A percentile compares a stretch with the other conserved stretches of the same genome.
phyloP scores from a whole-genome alignment of 2,797 vertebrate genomes.

The Acestrorhynchus altus region DNA sequence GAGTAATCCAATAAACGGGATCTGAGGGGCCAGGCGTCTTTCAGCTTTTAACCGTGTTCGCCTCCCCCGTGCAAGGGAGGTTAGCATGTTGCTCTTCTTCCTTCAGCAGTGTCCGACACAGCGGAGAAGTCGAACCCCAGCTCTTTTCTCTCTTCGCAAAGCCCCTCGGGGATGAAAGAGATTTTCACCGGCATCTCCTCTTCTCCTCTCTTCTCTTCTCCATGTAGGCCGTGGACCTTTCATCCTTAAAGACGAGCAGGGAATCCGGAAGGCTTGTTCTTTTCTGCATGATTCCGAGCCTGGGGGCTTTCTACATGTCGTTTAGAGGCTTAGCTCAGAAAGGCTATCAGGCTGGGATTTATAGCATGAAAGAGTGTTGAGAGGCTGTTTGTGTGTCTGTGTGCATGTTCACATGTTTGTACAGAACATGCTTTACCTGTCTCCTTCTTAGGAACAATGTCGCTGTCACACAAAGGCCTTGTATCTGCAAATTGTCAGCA shows the following conservation, averaged over 20 bases:
- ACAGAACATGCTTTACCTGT: not conserved
- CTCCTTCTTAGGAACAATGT: not conserved
- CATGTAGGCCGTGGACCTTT: conserved; percentile 50
- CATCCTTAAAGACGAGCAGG: conserved; percentile 54
- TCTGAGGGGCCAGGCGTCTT: conserved; percentile 54
- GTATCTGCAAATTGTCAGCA: no score
- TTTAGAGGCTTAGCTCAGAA: conserved; percentile 24
- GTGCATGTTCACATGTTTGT: not conserved
- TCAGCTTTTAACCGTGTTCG: conserved; percentile 56
- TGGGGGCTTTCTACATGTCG: conserved; percentile 37
- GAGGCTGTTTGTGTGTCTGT: not conserved
- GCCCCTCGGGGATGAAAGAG: conserved; percentile 53
- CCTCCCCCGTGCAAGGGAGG: conserved; percentile 28
- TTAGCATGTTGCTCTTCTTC: conserved; percentile 29
- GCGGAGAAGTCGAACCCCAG: conserved; percentile 44
- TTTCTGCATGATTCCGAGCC: conserved; percentile 28
- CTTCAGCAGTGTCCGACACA: conserved; percentile 9
- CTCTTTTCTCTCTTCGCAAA: conserved; percentile 24
- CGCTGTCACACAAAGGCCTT: no score
- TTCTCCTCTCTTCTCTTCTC: conserved; percentile 48
- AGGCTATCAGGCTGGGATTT: conserved; percentile 14
- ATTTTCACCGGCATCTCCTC: conserved; percentile 61
- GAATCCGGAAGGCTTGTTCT: conserved; percentile 46
- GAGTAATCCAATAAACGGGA: conserved; percentile 64
- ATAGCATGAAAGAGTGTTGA: not conserved